phyloP scores from a whole-genome alignment of 2,113 vertebrate species.

The Gyps fulvus region DNA sequence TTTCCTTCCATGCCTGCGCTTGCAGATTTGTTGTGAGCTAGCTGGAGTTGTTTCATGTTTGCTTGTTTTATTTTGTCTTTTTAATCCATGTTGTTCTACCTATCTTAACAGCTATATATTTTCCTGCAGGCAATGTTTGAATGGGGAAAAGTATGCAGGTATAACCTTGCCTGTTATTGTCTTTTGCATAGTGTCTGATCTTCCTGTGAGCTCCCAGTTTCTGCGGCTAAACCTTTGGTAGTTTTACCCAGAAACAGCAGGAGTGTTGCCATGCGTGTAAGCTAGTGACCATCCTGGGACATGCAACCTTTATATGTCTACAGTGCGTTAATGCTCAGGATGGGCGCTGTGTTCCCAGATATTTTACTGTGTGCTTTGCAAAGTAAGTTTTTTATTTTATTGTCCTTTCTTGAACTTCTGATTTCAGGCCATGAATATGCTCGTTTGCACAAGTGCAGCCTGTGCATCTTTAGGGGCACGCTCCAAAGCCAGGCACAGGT shows the following conservation, averaged over 20 bases:
- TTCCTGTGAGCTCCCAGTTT: background rate
- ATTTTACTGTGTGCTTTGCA: background rate
- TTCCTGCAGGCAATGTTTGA: background rate
- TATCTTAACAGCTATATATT: background rate
- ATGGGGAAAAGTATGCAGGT: background rate
- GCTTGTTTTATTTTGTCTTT: background rate
- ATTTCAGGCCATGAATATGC: background rate
- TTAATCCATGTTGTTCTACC: background rate
- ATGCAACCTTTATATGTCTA: accelerated
- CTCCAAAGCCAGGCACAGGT: background rate
- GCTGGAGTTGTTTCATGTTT: background rate
- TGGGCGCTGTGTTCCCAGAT: accelerated
- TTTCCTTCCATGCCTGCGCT: background rate
- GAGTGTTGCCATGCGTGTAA: accelerated
- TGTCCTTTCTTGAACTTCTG: background rate
- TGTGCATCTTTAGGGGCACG: background rate
- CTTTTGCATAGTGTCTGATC: background rate
- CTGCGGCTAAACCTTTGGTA: background rate
- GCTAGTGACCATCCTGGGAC: background rate
- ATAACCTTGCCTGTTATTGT: background rate
- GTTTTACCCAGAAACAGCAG: background rate
- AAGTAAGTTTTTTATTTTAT: background rate
- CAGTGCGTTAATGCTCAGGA: background rate
- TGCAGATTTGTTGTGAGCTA: background rate
- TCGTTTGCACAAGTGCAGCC: background rate